A percentile compares a stretch with the other conserved stretches of the same genome.
Evolutionary conservation across 2,113 vertebrate species (phyloP).

Genomic region (Eonycteris spelaea): DNA sequence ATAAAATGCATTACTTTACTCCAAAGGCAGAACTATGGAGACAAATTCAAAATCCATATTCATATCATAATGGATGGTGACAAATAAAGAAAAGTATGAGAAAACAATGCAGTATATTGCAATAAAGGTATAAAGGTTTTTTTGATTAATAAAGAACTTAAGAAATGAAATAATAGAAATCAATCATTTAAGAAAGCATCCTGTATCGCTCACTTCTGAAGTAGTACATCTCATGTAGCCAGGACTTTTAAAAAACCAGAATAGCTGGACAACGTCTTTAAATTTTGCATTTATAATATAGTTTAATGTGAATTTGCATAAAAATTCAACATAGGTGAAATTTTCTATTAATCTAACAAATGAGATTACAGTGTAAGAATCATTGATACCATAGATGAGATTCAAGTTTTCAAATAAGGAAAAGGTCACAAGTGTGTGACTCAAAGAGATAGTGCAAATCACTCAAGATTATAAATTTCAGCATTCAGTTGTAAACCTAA

Average conservation of each 20-base stretch:
- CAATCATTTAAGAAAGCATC: conserved; percentile 7
- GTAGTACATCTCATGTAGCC: background rate
- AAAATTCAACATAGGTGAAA: background rate
- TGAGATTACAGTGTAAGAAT: background rate
- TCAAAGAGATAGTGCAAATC: background rate
- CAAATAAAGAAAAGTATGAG: conserved; percentile 58
- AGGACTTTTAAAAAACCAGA: background rate
- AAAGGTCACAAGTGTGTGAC: background rate
- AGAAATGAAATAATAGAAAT: background rate
- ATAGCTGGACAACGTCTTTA: background rate
- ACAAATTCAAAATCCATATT: conserved; percentile 66
- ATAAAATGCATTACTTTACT: conserved; percentile 59
- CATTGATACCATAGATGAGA: background rate
- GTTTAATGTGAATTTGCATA: background rate
- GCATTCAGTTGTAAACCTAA: background rate
- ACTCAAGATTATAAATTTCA: background rate
- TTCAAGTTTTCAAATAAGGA: background rate
- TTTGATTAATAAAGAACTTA: conserved; percentile 33
- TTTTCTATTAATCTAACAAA: background rate
- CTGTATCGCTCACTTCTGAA: background rate
- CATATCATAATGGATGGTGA: conserved; percentile 35
- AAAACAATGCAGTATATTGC: conserved; percentile 59
- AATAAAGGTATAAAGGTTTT: conserved; percentile 20
- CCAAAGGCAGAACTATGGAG: conserved; percentile 55
- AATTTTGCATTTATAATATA: background rate